Evolutionary conservation across 2,888 invertebrate genomes (phyloP).

Genomic region (Plebejus melissa): DNA sequence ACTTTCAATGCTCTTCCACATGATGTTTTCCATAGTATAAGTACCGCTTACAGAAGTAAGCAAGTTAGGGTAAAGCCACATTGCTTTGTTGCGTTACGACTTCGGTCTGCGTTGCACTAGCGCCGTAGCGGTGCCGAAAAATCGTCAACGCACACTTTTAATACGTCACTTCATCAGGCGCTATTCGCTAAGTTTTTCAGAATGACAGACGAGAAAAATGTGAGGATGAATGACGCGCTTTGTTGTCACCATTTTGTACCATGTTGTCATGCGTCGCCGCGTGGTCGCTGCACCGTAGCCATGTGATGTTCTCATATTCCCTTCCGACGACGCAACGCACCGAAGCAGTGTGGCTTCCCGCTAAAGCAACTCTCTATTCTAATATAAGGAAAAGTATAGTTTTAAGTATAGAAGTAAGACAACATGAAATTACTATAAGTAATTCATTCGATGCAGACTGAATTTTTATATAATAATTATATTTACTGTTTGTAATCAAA

Average conservation of each 20-base stretch:
- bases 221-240: too few species aligned
- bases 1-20: slow-evolving; percentile 1
- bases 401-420: slow-evolving; percentile 1
- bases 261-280: too few species aligned
- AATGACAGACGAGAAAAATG: too few species aligned
- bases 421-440: slow-evolving; percentile 1
- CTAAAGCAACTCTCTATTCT: neutral
- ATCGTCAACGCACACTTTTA: too few species aligned
- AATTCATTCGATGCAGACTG: slow-evolving; percentile 4
- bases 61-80: neutral
- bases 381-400: neutral
- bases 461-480: neutral
- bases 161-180: too few species aligned
- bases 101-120: too few species aligned
- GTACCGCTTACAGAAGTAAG: neutral
- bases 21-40: neutral
- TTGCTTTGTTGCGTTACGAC: too few species aligned
- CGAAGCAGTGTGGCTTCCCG: neutral
- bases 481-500: neutral
- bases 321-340: too few species aligned
- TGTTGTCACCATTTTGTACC: too few species aligned
- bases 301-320: too few species aligned
- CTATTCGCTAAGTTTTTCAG: too few species aligned
- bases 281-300: too few species aligned
- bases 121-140: neutral